Percentiles rank a stretch among this genome's conserved stretches.
Conservation (phyloP, 2,113 vertebrate genomes). For the Pseudorhombus dupliciocellatus region DNA sequence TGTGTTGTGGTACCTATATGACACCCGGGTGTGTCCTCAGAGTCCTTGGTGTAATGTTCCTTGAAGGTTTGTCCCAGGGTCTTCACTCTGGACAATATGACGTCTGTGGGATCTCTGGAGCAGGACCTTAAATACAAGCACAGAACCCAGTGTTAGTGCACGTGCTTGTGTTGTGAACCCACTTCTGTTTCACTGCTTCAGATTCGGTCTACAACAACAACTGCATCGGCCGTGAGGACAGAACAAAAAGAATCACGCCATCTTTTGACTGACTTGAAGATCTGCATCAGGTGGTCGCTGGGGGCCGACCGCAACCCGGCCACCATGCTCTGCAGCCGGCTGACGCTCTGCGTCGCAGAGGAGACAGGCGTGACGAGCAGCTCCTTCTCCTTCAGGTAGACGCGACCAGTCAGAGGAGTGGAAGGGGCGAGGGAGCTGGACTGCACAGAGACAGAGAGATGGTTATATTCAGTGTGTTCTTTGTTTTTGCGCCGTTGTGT, state of each 20-base stretch:
- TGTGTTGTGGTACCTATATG: conserved; percentile 86
- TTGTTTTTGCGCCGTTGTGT: not conserved
- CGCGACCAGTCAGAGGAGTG: conserved; percentile 93
- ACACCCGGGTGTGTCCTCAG: conserved; percentile 87
- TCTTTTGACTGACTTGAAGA: conserved; percentile 86
- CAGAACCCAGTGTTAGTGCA: not conserved
- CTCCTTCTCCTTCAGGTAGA: conserved; percentile 94
- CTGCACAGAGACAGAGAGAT: conserved; percentile 19
- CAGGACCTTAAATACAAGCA: conserved; percentile 82
- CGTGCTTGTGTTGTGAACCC: no score
- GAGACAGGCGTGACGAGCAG: conserved; percentile 90
- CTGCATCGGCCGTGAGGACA: no score
- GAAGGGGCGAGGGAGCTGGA: conserved; percentile 88
- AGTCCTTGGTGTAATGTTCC: conserved; percentile 88
- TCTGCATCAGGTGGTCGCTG: conserved; percentile 84
- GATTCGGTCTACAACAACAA: no score
- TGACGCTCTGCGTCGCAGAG: conserved; percentile 95
- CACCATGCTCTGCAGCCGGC: conserved; percentile 91
- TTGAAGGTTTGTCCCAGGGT: conserved; percentile 89
- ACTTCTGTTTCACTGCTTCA: no score
- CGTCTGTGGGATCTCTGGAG: conserved; percentile 85
- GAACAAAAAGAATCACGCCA: no score
- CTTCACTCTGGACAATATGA: conserved; percentile 85
- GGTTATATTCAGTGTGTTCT: not conserved
- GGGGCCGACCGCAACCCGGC: conserved; percentile 87